Percentiles rank a stretch among this genome's conserved stretches.
These are phyloP conservation scores for Penaeus monodon DNA, from an alignment of 2,888 invertebrate species.

Conservation along the genomic window DNA sequence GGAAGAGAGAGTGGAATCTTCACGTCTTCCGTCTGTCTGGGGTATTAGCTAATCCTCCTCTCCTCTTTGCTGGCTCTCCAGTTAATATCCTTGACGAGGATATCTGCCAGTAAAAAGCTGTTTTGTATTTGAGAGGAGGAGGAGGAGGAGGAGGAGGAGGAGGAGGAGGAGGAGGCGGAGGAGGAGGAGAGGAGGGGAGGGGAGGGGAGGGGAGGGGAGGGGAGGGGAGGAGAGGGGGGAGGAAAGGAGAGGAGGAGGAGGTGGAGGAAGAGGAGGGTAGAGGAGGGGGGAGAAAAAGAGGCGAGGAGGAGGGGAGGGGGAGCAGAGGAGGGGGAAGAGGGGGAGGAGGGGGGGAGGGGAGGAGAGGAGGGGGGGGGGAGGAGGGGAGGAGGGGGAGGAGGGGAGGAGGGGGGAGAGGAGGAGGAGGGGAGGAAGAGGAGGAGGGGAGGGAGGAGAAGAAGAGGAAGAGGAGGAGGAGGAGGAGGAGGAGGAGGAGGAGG, in stretches of 20 bases:
- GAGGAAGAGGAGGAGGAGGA: not conserved
- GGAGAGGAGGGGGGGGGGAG: not conserved
- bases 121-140: not conserved
- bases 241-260: not conserved
- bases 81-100: conserved; percentile 1
- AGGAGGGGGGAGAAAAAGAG: not conserved
- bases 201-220: not conserved
- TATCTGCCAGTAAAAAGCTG: conserved; percentile 5
- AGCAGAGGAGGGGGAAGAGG: not conserved
- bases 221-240: not conserved
- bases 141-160: not conserved
- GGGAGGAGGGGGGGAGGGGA: no score
- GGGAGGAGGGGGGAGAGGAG: not conserved
- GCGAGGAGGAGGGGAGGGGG: no score
- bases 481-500: not conserved
- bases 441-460: not conserved
- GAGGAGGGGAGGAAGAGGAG: not conserved
- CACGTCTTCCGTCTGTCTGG: no score
- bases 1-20: not conserved
- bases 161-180: not conserved
- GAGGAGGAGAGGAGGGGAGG: not conserved
- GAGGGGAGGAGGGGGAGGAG: not conserved
- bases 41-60: not conserved
- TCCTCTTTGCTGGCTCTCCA: not conserved
- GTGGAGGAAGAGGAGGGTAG: not conserved